Conservation (phyloP, 2,113 vertebrate species). For the Ellobius talpinus region DNA sequence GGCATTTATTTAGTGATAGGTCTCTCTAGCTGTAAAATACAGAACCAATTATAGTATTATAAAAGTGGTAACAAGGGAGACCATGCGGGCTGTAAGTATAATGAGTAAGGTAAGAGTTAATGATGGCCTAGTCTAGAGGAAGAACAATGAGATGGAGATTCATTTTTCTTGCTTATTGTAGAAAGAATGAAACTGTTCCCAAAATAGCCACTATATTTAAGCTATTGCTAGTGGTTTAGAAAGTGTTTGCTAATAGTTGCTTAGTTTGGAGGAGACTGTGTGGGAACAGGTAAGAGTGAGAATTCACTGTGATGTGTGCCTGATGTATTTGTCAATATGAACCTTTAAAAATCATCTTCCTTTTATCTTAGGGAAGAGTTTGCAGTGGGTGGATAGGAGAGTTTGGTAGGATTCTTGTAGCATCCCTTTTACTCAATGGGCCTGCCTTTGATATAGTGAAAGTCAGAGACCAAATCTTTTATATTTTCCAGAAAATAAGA, state of each 20-base stretch:
- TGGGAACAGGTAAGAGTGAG: neutral
- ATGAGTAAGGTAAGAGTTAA: neutral
- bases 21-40: neutral
- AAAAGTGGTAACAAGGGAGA: neutral
- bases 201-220: neutral
- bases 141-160: neutral
- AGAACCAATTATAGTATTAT: neutral
- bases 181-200: neutral
- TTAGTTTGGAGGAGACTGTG: constrained; percentile 12
- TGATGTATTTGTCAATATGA: neutral
- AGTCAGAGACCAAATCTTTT: neutral
- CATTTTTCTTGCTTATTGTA: neutral
- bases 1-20: neutral
- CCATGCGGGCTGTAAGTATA: neutral
- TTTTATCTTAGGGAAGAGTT: constrained; percentile 27
- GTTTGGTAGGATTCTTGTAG: neutral
- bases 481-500: constrained; percentile 51
- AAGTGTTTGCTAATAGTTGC: neutral
- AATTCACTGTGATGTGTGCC: neutral
- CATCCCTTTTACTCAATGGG: neutral
- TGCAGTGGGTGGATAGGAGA: neutral
- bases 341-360: neutral
- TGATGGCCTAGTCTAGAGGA: neutral
- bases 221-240: neutral
- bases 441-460: neutral